phyloP scores from a whole-genome alignment of 2,888 invertebrate genomes.

The Drosophila diplacantha region DNA sequence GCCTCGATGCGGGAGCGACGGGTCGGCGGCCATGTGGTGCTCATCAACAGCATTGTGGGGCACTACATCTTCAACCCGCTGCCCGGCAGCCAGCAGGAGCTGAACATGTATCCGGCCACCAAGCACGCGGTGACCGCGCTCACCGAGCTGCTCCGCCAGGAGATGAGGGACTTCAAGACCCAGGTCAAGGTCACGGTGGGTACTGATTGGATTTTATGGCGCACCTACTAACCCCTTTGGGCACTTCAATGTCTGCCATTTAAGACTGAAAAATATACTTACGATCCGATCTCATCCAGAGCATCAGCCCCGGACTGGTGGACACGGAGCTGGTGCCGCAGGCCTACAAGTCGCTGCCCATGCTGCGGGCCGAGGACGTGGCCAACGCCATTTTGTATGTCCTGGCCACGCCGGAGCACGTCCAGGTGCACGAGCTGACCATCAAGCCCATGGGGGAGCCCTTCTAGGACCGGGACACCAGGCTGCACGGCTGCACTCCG shows the following conservation, averaged over 20 bases:
- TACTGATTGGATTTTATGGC: constrained; percentile 4
- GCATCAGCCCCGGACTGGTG: constrained; percentile 79
- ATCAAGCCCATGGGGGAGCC: constrained; percentile 71
- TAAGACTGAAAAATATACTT: neutral
- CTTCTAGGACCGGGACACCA: constrained; percentile 30
- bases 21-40: constrained; percentile 77
- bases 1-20: constrained; percentile 77
- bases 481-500: neutral
- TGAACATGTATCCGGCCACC: constrained; percentile 73
- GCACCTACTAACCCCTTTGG: neutral
- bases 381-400: constrained; percentile 63
- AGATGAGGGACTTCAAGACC: constrained; percentile 64
- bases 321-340: constrained; percentile 76
- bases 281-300: constrained; percentile 46
- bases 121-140: constrained; percentile 74
- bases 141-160: constrained; percentile 73
- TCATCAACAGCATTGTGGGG: constrained; percentile 77
- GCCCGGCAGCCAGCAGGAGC: constrained; percentile 58
- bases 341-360: constrained; percentile 47
- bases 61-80: constrained; percentile 69
- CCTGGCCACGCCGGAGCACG: constrained; percentile 67
- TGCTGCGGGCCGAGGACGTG: constrained; percentile 67
- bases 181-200: constrained; percentile 73
- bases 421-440: constrained; percentile 69
- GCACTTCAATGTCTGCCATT: neutral